A percentile compares a stretch with the other conserved stretches of the same genome.
These are phyloP conservation scores for Chionodraco myersi DNA, from an alignment of 2,113 vertebrate genomes.

Conservation along the genomic window DNA sequence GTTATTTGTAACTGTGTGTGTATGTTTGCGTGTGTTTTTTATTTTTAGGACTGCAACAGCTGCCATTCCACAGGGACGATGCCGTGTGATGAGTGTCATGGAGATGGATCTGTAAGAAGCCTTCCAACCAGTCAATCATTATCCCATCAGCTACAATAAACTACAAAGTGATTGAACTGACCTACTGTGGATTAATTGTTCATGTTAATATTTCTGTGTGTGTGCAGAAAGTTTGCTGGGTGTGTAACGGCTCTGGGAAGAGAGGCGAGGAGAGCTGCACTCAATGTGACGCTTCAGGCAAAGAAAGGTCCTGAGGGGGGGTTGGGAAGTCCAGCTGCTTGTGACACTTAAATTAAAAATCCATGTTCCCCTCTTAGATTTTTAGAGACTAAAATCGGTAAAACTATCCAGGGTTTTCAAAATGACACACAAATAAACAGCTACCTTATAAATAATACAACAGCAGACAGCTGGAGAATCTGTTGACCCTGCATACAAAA, in stretches of 20 bases:
- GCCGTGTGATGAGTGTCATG: slow-evolving; percentile 63
- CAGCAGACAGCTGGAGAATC: background rate
- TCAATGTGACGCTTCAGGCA: slow-evolving; percentile 62
- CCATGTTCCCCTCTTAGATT: background rate
- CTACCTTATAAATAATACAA: background rate
- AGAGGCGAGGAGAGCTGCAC: background rate
- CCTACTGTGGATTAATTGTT: background rate
- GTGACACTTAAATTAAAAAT: background rate
- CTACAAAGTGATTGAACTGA: background rate
- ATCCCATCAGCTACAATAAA: background rate
- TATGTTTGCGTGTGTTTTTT: background rate
- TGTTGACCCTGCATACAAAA: background rate
- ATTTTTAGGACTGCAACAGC: slow-evolving; percentile 69
- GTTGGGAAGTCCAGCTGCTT: background rate
- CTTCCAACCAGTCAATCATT: background rate
- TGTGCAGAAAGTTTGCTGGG: slow-evolving; percentile 65
- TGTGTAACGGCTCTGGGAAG: slow-evolving; percentile 66
- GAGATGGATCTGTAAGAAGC: slow-evolving; percentile 71
- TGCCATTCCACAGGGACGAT: slow-evolving; percentile 65
- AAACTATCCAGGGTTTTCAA: background rate
- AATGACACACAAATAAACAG: background rate
- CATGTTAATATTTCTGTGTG: background rate
- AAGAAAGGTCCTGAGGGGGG: slow-evolving; percentile 54
- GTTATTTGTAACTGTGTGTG: slow-evolving; percentile 15
- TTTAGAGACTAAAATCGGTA: background rate